Percentiles rank a stretch among this genome's conserved stretches.
These are phyloP conservation scores for Drosophila trichaetosa DNA, from an alignment of 2,888 invertebrate genomes.

Conservation along the genomic window DNA sequence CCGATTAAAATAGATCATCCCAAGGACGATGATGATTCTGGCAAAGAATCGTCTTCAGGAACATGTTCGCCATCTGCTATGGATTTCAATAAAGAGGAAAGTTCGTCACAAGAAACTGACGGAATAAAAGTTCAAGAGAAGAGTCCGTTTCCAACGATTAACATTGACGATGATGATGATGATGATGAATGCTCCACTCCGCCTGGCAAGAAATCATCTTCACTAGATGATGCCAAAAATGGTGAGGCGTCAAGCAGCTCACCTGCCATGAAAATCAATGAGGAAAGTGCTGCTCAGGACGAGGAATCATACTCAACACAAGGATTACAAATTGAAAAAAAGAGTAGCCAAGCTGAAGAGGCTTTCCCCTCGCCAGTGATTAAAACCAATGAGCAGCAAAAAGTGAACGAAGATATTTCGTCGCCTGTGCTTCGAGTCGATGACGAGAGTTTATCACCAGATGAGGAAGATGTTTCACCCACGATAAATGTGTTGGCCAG, in stretches of 20 bases:
- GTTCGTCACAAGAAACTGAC: not conserved
- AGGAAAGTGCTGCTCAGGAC: not conserved
- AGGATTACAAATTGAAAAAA: not conserved
- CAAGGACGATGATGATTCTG: not conserved
- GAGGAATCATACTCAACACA: not conserved
- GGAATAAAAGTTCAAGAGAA: conserved; percentile 8
- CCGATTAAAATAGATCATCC: not conserved
- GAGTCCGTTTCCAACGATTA: not conserved
- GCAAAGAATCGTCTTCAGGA: not conserved
- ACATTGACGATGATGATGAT: not conserved
- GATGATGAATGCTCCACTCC: not conserved
- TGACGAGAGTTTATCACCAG: conserved; percentile 15
- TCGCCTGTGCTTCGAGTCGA: conserved; percentile 2
- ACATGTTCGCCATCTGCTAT: not conserved
- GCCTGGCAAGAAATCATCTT: not conserved
- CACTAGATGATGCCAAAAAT: conserved; percentile 7
- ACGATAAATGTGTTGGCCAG: not conserved
- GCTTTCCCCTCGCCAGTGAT: conserved; percentile 12
- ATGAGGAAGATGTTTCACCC: conserved; percentile 21
- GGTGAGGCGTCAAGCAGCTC: not conserved
- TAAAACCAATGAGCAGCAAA: conserved; percentile 2
- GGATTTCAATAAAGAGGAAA: conserved; percentile 1
- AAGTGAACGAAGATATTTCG: conserved; percentile 5
- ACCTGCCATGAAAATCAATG: not conserved
- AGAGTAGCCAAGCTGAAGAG: conserved; percentile 11